Base-by-base conservation (phyloP, 2,113 vertebrate genomes). In the Danionella cerebrum region DNA sequence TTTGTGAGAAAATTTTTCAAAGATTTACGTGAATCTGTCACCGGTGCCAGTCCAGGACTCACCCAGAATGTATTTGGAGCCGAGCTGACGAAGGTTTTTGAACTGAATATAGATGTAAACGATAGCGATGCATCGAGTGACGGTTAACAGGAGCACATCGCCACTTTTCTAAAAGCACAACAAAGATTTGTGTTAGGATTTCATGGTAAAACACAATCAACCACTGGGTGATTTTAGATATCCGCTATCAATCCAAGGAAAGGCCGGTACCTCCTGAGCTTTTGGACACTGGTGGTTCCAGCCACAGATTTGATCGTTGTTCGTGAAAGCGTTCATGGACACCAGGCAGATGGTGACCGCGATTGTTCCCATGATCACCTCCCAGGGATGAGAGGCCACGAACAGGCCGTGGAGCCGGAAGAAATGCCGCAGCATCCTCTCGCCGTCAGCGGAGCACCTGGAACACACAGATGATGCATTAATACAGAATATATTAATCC, bases 21-120 rank as follows among this genome's bases (percentile, higher is more conserved):
- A n/a, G n/a, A n/a, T n/a, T n/a, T n/a, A n/a, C n/a, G n/a, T n/a
- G n/a, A n/a, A n/a, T n/a, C n/a, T n/a, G n/a, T n/a, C n/a, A n/a
- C n/a, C n/a, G n/a, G n/a, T n/a, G n/a, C n/a, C 6, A 25, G 14
- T 5, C 12, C 4, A 7, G 25, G 11, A 81, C 81, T 70, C 86
- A 98, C 96, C 96, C 73, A 99, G 84, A 74, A 99, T 97, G 57
- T 99, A 99, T 74, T 99, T 99, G 72, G 96, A 99, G 42, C 96
- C 96, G 72, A 99, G 92, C 25, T 97, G 96, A 55, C 94, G 88
- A 55, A 99, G 74, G 79, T 95, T 97, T 84, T 94, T 95, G 82
- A 99, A 98, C 78, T 99, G 96, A 81, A 99, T 92, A 71, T 98
- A 99, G 74, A 99, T 99, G 44, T 99, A 99, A 63, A 98, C 79